phyloP scores from a whole-genome alignment of 2,797 vertebrate genomes.

The Craterocephalus amniculus region DNA sequence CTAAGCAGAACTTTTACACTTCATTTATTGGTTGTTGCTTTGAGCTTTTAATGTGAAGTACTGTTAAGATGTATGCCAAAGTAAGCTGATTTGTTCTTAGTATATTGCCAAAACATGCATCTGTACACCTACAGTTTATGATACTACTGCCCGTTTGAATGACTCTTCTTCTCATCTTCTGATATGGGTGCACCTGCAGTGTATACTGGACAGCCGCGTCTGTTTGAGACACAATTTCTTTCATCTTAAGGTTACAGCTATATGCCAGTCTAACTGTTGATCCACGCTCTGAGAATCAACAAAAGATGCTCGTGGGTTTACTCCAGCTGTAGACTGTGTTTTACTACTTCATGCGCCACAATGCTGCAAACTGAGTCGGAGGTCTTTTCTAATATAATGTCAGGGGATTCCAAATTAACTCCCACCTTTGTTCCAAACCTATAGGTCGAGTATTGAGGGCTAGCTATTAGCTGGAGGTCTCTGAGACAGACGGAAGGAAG shows the following conservation, averaged over 20 bases:
- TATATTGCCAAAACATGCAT: neutral
- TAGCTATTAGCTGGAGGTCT: conserved; percentile 48
- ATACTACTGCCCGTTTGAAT: neutral
- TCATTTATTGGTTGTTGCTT: neutral
- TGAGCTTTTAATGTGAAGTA: neutral
- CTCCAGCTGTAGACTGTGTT: neutral
- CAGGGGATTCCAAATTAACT: conserved; percentile 42
- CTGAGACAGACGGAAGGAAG: conserved; percentile 39
- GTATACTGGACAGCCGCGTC: neutral
- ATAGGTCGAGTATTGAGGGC: conserved; percentile 34
- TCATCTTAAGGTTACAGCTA: neutral
- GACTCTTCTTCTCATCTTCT: neutral
- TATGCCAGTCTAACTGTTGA: neutral
- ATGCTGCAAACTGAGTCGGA: neutral
- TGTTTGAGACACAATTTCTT: neutral
- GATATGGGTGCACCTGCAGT: neutral
- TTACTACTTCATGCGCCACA: conserved; percentile 7
- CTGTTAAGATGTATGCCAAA: neutral
- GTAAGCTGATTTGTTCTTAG: neutral
- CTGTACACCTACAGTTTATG: neutral
- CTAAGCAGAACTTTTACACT: neutral
- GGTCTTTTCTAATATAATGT: conserved; percentile 1
- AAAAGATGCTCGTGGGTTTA: conserved; percentile 4
- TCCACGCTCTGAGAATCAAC: conserved; percentile 6
- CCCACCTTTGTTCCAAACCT: conserved; percentile 46